These are phyloP conservation scores for Mythimna lalbum DNA, from an alignment of 2,888 invertebrate species.

Conservation along the genomic window DNA sequence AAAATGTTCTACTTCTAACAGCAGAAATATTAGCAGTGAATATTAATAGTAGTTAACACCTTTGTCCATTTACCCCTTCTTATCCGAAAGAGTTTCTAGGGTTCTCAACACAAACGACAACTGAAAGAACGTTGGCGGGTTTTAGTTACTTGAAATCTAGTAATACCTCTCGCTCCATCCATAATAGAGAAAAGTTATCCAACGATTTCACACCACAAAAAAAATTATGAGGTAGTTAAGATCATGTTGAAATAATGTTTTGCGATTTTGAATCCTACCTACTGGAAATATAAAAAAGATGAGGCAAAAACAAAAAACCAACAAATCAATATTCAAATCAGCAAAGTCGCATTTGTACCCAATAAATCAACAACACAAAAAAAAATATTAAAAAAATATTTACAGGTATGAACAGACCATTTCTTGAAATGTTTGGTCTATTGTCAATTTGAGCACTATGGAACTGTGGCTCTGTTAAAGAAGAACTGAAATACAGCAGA, in stretches of 20 bases:
- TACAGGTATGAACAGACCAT: conserved; percentile 11
- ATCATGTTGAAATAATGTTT: too few relatives aligned
- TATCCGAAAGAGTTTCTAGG: too few relatives aligned
- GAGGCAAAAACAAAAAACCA: neutral
- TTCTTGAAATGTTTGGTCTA: neutral
- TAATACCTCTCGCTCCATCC: too few relatives aligned
- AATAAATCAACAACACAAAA: rapidly evolving
- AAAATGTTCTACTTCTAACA: too few relatives aligned
- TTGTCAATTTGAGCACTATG: too few relatives aligned
- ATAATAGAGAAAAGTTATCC: neutral
- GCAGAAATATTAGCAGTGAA: too few relatives aligned
- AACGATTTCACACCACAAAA: neutral
- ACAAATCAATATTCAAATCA: neutral
- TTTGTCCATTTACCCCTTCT: too few relatives aligned
- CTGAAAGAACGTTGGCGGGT: too few relatives aligned
- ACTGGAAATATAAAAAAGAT: neutral
- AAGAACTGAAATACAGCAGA: neutral
- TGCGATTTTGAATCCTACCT: neutral
- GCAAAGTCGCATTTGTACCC: neutral
- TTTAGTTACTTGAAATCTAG: too few relatives aligned
- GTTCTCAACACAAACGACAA: too few relatives aligned
- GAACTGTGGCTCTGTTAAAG: neutral
- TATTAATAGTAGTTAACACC: too few relatives aligned
- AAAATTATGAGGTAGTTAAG: too few relatives aligned
- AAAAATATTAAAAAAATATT: neutral